Evolutionary conservation across 2,113 vertebrate genomes (phyloP).

Genomic region (Corythornis madagascariensis): DNA sequence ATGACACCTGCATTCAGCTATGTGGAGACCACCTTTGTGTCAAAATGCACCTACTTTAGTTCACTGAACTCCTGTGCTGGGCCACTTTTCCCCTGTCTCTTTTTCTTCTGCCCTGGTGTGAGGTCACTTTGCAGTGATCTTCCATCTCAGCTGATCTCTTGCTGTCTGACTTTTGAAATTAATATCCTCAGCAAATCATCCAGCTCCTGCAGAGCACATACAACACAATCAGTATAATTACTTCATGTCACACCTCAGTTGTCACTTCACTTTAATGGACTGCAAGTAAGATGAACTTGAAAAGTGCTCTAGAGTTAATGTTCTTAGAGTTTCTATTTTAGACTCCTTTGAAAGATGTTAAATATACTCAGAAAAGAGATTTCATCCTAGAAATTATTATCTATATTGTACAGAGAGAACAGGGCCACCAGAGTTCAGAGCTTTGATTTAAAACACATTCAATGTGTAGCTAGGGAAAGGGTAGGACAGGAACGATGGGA

Average conservation of each 20-base stretch:
- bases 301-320: constrained; percentile 20
- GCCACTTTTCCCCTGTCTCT: background rate
- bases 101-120: background rate
- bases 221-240: constrained; percentile 63
- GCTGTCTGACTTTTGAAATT: constrained; percentile 43
- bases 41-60: background rate
- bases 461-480: background rate
- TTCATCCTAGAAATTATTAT: constrained; percentile 4
- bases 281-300: constrained; percentile 41
- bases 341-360: background rate
- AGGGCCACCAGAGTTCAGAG: background rate
- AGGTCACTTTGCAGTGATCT: constrained; percentile 44
- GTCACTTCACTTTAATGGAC: constrained; percentile 56
- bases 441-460: background rate
- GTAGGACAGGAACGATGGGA: background rate
- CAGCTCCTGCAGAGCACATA: constrained; percentile 5
- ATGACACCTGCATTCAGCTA: background rate
- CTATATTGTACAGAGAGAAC: background rate
- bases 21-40: background rate
- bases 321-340: constrained; percentile 46
- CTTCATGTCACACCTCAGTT: constrained; percentile 44
- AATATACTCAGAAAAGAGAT: background rate
- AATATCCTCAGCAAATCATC: constrained; percentile 51
- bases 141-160: constrained; percentile 45
- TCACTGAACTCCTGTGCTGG: background rate